Base-by-base conservation (phyloP, 2,888 invertebrate species). In the Unio pictorum region DNA sequence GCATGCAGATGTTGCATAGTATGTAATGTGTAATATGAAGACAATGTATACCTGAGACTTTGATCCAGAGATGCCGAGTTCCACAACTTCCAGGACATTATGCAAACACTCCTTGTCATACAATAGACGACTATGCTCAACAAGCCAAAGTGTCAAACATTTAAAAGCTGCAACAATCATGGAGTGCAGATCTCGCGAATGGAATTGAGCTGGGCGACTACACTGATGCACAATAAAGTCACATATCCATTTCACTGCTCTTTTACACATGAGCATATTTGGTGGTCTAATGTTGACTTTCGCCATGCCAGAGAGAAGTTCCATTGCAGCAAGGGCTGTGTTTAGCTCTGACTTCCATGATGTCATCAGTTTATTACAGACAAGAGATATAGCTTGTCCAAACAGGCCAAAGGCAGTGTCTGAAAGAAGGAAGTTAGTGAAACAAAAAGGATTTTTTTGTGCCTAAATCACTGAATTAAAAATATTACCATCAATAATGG, bases 301-400 rank as follows among this genome's bases (percentile, higher is more conserved):
- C 28, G 97, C 97, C 66, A 98, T 92, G 15, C 97, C 97, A 8
- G 95, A 94, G 0, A 98, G 92, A 67, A 98, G 92, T 90, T 98
- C 98, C 75, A 98, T 91, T 0, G 98, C 98, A 0, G 98, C 97
- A 69, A 98, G 91, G 0, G 97, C 97, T 58, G 97, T 95, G 88
- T 96, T 97, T 73, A 98, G 91, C 90, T 98, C 98, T 0, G 95
- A 94, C 91, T 97, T 98, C 98, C 98, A 98, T 0, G 96, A 95
- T 0, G 97, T 96, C 87, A 97, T 97, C 72, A 98, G 92, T 30
- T 97, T 94, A 90, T 97, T 97, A 87, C 97, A 98, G 57, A 98
- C 97, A 84, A 98, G 92, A 87, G 97, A 96, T 0, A 97, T 96
- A 11, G 97, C 96, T 72, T 96, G 93, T 0, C 97, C 96, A 86